Evolutionary conservation across 2,888 invertebrate genomes (phyloP).

Genomic region (Apodemia zela): DNA sequence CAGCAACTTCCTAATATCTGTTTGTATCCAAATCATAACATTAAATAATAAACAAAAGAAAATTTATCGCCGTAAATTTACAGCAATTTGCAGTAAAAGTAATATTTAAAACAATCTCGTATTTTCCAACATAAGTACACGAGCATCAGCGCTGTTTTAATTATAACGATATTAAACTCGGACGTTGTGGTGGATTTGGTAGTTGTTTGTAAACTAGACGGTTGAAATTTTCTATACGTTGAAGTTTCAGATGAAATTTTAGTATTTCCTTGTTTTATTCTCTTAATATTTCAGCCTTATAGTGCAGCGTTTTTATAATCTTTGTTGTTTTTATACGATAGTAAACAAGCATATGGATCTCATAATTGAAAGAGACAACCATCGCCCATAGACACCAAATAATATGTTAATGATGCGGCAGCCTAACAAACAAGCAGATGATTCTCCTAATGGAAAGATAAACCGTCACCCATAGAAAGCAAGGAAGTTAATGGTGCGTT

Average conservation of each 20-base stretch:
- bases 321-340: no score
- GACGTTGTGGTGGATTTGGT: constrained; percentile 9
- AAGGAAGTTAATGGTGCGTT: no score
- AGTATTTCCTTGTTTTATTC: background rate
- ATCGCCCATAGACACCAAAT: no score
- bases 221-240: background rate
- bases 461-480: no score
- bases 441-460: no score
- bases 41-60: background rate
- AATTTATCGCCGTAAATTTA: background rate
- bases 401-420: no score
- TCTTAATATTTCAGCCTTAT: background rate
- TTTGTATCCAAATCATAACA: background rate
- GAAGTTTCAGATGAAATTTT: background rate
- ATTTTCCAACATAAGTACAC: constrained; percentile 2
- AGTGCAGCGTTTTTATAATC: background rate
- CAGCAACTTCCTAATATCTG: no score
- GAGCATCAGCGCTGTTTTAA: constrained; percentile 12
- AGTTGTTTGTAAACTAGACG: constrained; percentile 10
- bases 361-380: no score
- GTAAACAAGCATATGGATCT: no score
- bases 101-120: constrained; percentile 10
- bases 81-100: background rate
- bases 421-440: no score
- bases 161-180: constrained; percentile 15